Conservation (phyloP, 1,140 invertebrate species). For the Papilio polytes region DNA sequence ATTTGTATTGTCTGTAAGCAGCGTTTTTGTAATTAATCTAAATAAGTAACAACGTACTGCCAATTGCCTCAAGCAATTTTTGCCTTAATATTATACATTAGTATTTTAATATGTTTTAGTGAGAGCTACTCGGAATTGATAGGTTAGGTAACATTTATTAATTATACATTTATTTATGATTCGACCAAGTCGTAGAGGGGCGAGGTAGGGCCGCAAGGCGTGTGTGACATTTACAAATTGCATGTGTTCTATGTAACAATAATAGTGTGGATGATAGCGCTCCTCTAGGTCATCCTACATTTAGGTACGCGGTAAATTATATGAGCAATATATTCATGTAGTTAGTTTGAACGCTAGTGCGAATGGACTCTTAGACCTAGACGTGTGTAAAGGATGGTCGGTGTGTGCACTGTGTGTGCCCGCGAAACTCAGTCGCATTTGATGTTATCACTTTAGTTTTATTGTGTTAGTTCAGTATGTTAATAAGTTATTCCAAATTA, state of each 20-base stretch:
- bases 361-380: too few relatives aligned
- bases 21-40: conserved; percentile 24
- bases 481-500: too few relatives aligned
- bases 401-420: too few relatives aligned
- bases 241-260: neutral
- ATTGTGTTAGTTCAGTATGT: too few relatives aligned
- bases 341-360: too few relatives aligned
- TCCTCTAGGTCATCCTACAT: neutral
- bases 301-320: too few relatives aligned
- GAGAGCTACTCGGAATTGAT: conserved; percentile 39
- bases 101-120: conserved; percentile 37
- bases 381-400: too few relatives aligned
- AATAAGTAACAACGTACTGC: conserved; percentile 27
- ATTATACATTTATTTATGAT: conserved; percentile 13
- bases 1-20: neutral
- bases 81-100: conserved; percentile 35
- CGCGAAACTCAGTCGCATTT: too few relatives aligned
- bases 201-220: too few relatives aligned
- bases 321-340: too few relatives aligned
- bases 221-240: neutral
- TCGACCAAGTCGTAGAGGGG: neutral
- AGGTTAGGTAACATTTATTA: conserved; percentile 22
- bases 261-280: neutral
- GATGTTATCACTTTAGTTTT: too few relatives aligned
- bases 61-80: conserved; percentile 32